Conservation (phyloP, 2,113 vertebrate genomes). For the Bettongia penicillata region DNA sequence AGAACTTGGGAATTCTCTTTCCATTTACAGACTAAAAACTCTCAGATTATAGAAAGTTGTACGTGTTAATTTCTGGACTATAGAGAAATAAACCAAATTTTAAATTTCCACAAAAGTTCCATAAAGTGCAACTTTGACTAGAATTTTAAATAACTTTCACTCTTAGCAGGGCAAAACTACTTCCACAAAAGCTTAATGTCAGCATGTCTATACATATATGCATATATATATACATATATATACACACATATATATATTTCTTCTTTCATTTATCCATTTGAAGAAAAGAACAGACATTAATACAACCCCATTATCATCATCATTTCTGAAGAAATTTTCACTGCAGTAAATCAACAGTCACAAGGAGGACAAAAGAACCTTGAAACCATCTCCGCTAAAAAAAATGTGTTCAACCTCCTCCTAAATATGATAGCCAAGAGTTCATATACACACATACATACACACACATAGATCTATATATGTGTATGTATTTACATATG, state of each 20-base stretch:
- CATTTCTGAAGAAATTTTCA: background rate
- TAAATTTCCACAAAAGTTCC: background rate
- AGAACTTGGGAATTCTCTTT: constrained; percentile 37
- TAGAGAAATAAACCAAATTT: background rate
- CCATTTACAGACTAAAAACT: background rate
- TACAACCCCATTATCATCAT: background rate
- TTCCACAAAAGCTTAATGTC: constrained; percentile 35
- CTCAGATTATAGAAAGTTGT: constrained; percentile 8
- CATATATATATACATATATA: no score
- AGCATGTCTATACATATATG: background rate
- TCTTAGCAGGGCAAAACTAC: constrained; percentile 23
- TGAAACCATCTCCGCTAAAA: background rate
- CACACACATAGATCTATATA: no score
- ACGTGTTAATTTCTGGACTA: background rate
- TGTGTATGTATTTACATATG: background rate
- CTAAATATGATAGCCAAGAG: background rate
- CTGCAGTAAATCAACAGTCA: background rate
- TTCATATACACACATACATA: background rate
- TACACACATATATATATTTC: no score
- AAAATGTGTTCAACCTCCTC: background rate
- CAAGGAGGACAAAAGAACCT: background rate
- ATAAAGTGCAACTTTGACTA: background rate
- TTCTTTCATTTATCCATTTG: background rate
- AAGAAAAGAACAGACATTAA: background rate
- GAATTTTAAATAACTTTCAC: constrained; percentile 44